A percentile compares a stretch with the other conserved stretches of the same genome.
phyloP scores from a whole-genome alignment of 2,113 vertebrate genomes.

The Mirounga angustirostris region DNA sequence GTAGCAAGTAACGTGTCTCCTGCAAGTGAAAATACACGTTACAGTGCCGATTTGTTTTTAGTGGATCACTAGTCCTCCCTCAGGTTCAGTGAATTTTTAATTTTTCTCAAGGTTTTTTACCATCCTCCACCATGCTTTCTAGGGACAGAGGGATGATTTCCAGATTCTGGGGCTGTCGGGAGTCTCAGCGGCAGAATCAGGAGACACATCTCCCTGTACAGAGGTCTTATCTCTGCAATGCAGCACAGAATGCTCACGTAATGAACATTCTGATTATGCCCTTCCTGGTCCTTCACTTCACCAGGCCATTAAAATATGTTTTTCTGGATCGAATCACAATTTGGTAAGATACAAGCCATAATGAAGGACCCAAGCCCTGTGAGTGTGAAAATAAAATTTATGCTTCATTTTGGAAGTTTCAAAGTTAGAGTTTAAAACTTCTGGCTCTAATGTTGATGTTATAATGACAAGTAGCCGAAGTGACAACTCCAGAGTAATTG shows the following conservation, averaged over 20 bases:
- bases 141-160: background rate
- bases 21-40: constrained; percentile 12
- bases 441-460: background rate
- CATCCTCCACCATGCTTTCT: background rate
- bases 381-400: constrained; percentile 24
- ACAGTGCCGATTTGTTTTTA: background rate
- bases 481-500: background rate
- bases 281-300: background rate
- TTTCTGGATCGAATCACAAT: constrained; percentile 40
- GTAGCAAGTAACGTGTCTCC: background rate
- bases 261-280: background rate
- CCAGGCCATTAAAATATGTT: background rate
- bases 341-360: background rate
- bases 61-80: background rate
- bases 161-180: background rate
- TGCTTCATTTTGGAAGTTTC: constrained; percentile 29
- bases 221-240: background rate
- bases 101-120: background rate
- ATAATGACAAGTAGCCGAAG: background rate
- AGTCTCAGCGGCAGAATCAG: background rate
- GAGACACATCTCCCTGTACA: background rate
- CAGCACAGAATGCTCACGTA: background rate
- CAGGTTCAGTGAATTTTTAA: background rate
- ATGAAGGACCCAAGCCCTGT: background rate
- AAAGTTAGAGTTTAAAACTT: background rate